Percentiles rank a stretch among this genome's conserved stretches.
phyloP scores from a whole-genome alignment of 2,888 invertebrate species.

The Nyleta sp. region DNA sequence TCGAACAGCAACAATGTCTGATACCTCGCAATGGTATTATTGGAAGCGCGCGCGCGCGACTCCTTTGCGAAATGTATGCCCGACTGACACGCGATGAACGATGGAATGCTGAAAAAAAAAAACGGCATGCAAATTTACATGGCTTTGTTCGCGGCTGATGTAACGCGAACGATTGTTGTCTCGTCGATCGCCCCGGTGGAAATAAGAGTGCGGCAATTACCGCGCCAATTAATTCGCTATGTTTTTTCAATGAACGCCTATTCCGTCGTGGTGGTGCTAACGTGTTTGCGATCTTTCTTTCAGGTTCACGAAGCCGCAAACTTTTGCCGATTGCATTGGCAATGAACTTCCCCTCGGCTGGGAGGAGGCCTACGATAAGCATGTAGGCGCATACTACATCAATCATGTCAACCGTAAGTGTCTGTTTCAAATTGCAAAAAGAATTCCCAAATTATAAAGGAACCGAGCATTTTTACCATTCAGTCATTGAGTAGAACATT shows the following conservation, averaged over 20 bases:
- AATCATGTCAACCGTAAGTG: slow-evolving; percentile 97
- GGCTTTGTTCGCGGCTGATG: slow-evolving; percentile 53
- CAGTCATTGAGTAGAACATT: no score
- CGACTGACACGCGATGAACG: slow-evolving; percentile 7
- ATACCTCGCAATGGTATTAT: slow-evolving; percentile 24
- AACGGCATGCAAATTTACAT: slow-evolving; percentile 30
- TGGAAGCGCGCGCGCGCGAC: neutral
- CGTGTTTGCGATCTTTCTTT: slow-evolving; percentile 79
- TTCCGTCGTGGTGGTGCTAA: slow-evolving; percentile 30
- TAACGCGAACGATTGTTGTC: slow-evolving; percentile 53
- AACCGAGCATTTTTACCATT: neutral
- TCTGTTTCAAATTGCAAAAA: slow-evolving; percentile 16
- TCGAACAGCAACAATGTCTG: slow-evolving; percentile 11
- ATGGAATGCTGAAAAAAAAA: slow-evolving; percentile 24
- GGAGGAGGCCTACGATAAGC: slow-evolving; percentile 97
- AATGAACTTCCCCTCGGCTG: slow-evolving; percentile 98
- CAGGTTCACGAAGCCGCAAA: slow-evolving; percentile 98
- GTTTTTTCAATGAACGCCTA: no score
- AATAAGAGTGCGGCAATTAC: no score
- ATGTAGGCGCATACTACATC: slow-evolving; percentile 98
- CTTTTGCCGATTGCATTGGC: slow-evolving; percentile 98
- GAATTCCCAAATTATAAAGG: no score
- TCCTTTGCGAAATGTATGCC: slow-evolving; percentile 27
- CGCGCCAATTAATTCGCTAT: no score
- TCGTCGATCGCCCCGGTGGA: no score